Base-by-base conservation (phyloP, 2,113 vertebrate genomes). In the Crypturellus undulatus region DNA sequence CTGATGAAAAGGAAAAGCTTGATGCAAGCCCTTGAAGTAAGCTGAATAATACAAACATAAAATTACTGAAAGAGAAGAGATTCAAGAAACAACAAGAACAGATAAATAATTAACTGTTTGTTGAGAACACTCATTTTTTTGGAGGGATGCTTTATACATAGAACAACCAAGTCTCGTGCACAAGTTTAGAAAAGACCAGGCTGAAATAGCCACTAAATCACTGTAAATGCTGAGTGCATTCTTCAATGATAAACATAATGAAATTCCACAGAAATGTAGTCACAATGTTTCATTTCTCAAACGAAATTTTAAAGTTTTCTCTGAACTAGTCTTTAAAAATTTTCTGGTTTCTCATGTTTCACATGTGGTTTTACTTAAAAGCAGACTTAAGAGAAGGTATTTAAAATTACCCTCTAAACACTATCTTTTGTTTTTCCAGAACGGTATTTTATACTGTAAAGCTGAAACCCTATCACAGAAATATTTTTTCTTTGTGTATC, bases 361-460 rank as follows among this genome's bases (percentile, higher is more conserved):
- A 54, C 18, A 45, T 63, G 21, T 71, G 68, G 56, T 68, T 97
- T 95, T 96, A 79, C 11, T 86, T 94, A 97, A 92, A 47, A 97
- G 90, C 95, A 89, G 84, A 97, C 84, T 94, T 86, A 94, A 79
- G 69, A 94, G 60, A 95, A 92, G 69, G 40, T 83, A 79, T 88
- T 89, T 86, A 22, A 67, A 78, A 75, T 9, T 75, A 71, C 77
- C 69, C 10, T 79, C 21, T 92, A 96, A 84, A 94, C 67, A 89
- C 89, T 95, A 94, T 92, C 52, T 77, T 92, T 94, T 94, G 64
- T 79, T 80, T 79, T 42, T 64, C 69, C 12, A 11, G 43, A 82
- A n/a, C 45, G 12, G 25, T 32, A 73, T 69, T 65, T 54, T 84
- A 54, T 22, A 86, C 77, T 26, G 45, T 84, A 79, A 88, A 89